phyloP scores from a whole-genome alignment of 2,888 invertebrate genomes.

The Portevinia maculata region DNA sequence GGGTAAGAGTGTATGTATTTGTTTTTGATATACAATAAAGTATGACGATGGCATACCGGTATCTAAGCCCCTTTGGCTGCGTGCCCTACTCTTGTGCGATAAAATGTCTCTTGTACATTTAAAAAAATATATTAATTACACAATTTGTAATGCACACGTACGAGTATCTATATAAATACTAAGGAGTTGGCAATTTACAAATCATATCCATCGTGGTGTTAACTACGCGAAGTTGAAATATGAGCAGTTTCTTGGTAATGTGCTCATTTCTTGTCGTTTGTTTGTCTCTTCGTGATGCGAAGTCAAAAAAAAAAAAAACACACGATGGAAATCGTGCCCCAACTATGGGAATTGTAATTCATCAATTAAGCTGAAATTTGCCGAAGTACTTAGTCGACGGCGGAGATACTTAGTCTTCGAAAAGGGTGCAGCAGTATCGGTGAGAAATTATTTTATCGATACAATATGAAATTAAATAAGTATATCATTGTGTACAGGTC shows the following conservation, averaged over 20 bases:
- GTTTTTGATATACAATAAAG: no score
- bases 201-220: constrained; percentile 17
- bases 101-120: no score
- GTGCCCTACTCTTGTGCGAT: no score
- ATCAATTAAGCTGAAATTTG: constrained; percentile 25
- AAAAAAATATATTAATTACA: no score
- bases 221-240: constrained; percentile 28
- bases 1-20: no score
- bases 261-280: constrained; percentile 10
- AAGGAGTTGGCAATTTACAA: constrained; percentile 26
- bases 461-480: not conserved
- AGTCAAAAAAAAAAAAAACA: no score
- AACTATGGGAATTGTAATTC: constrained; percentile 11
- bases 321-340: constrained; percentile 25
- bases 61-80: no score
- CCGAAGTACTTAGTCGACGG: constrained; percentile 75
- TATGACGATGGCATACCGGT: no score
- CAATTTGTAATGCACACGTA: not conserved
- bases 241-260: constrained; percentile 16
- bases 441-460: constrained; percentile 68
- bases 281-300: constrained; percentile 21
- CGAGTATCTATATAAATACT: constrained; percentile 36
- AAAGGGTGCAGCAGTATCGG: constrained; percentile 77
- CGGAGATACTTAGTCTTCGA: constrained; percentile 80
- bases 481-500: constrained; percentile 75